These are phyloP conservation scores for Dendrolimus houi DNA, from an alignment of 2,888 invertebrate genomes.

Conservation along the genomic window DNA sequence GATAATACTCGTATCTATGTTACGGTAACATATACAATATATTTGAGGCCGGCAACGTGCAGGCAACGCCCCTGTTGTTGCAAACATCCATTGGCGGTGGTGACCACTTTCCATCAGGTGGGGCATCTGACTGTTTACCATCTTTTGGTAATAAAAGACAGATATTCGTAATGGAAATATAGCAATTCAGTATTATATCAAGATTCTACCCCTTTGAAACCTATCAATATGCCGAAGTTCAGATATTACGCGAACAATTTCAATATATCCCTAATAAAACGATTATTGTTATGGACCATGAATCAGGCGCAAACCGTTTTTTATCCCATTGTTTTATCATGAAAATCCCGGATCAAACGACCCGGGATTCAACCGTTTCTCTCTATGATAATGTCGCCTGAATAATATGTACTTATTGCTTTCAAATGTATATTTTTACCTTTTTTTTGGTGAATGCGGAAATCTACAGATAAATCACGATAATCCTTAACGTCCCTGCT, in stretches of 20 bases:
- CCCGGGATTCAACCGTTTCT: slow-evolving; percentile 3
- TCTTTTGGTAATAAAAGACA: too few relatives aligned
- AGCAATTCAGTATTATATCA: too few relatives aligned
- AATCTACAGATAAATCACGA: background rate
- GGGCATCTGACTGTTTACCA: too few relatives aligned
- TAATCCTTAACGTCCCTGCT: background rate
- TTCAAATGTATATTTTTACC: background rate
- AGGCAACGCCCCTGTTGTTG: too few relatives aligned
- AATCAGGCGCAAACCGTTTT: slow-evolving; percentile 21
- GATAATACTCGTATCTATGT: too few relatives aligned
- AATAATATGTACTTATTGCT: slow-evolving; percentile 2
- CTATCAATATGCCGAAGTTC: too few relatives aligned
- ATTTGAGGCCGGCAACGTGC: too few relatives aligned
- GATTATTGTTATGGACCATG: slow-evolving; percentile 18
- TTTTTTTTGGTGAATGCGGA: background rate
- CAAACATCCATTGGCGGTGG: too few relatives aligned
- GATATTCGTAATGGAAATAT: too few relatives aligned
- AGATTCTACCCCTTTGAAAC: too few relatives aligned
- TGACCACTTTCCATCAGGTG: too few relatives aligned
- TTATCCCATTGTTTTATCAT: slow-evolving; percentile 28
- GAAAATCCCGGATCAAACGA: slow-evolving; percentile 20
- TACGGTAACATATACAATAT: too few relatives aligned
- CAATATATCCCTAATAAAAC: background rate
- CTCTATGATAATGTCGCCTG: slow-evolving; percentile 11
- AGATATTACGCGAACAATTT: background rate